Conservation (phyloP, 1,140 invertebrate genomes). For the Dysdera silvatica region DNA sequence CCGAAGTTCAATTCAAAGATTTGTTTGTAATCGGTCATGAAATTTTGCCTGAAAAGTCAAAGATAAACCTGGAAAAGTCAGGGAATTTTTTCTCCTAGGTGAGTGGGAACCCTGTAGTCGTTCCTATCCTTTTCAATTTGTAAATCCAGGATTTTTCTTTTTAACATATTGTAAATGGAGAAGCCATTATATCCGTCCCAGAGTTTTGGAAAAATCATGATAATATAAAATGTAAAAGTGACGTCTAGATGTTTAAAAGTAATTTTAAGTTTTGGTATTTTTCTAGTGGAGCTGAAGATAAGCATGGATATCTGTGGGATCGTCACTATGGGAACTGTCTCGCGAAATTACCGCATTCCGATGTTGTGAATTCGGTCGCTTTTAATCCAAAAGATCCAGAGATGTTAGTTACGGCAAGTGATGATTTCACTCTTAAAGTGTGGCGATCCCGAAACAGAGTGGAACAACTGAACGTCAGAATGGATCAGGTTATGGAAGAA, state of each 20-base stretch:
- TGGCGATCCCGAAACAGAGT: slow-evolving; percentile 44
- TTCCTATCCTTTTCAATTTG: too few relatives aligned
- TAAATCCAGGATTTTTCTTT: too few relatives aligned
- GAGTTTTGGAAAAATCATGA: not conserved
- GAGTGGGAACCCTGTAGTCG: too few relatives aligned
- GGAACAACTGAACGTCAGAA: slow-evolving; percentile 12
- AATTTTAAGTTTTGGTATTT: not conserved
- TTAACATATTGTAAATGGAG: too few relatives aligned
- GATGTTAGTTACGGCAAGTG: slow-evolving; percentile 78
- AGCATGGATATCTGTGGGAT: slow-evolving; percentile 77
- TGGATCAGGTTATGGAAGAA: slow-evolving; percentile 1
- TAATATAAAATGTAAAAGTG: not conserved
- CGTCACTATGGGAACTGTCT: slow-evolving; percentile 73
- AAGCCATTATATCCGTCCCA: too few relatives aligned
- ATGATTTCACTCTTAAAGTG: slow-evolving; percentile 71
- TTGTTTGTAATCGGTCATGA: too few relatives aligned
- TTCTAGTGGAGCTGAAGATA: slow-evolving; percentile 75
- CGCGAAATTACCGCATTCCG: slow-evolving; percentile 64
- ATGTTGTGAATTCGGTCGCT: slow-evolving; percentile 79
- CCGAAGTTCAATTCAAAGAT: too few relatives aligned
- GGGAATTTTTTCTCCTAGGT: too few relatives aligned
- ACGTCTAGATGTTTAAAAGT: not conserved
- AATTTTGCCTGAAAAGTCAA: too few relatives aligned
- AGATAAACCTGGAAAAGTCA: too few relatives aligned
- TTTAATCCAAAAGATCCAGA: slow-evolving; percentile 75